Evolutionary conservation across 2,797 vertebrate genomes (phyloP).

Genomic region (Cirrhinus mrigala): DNA sequence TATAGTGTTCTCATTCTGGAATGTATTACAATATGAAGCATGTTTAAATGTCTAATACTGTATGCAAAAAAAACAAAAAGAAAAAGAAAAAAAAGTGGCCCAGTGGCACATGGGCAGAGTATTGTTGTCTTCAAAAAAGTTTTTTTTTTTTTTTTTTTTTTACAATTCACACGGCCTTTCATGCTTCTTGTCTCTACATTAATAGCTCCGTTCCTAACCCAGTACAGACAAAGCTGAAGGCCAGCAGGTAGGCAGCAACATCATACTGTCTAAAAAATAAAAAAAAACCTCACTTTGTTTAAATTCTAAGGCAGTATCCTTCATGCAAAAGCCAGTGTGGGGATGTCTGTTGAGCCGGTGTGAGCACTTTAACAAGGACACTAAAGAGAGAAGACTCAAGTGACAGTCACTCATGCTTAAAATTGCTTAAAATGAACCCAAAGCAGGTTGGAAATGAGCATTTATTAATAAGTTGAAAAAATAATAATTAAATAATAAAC

Average conservation of each 20-base stretch:
- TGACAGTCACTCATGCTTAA: background rate
- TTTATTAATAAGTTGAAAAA: too few relatives aligned
- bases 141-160: background rate
- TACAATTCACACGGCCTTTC: background rate
- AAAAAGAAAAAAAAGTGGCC: conserved; percentile 1
- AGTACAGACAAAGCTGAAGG: background rate
- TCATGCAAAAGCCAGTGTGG: background rate
- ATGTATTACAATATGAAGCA: background rate
- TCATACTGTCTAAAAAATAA: background rate
- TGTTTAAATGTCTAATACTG: background rate
- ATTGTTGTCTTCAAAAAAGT: background rate
- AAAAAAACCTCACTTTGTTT: background rate
- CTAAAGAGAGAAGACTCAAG: background rate
- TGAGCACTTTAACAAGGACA: background rate
- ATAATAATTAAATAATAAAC: too few relatives aligned
- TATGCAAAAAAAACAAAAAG: background rate
- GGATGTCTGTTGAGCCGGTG: too few relatives aligned
- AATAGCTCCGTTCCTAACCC: background rate
- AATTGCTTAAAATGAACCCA: too few relatives aligned
- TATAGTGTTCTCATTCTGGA: background rate
- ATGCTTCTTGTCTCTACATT: background rate
- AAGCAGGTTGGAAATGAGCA: too few relatives aligned
- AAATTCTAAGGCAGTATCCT: background rate
- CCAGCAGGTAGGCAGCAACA: background rate
- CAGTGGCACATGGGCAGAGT: background rate